Evolutionary conservation across 2,797 vertebrate species (phyloP).

Genomic region (Intellagama lesueurii): DNA sequence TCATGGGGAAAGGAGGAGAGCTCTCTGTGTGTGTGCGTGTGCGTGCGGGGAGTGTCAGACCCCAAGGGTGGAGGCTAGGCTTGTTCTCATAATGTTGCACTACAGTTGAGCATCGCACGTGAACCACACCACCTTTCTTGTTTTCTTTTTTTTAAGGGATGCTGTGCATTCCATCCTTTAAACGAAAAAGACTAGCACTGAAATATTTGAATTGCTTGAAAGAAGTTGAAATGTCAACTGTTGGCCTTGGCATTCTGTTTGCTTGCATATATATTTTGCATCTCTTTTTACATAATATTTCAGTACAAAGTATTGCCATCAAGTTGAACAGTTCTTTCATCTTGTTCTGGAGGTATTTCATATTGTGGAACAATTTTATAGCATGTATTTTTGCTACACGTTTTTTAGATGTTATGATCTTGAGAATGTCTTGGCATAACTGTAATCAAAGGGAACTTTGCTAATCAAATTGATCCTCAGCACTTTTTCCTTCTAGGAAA

Average conservation of each 20-base stretch:
- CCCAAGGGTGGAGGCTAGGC: not conserved
- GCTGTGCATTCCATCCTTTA: constrained; percentile 15
- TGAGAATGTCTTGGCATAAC: not conserved
- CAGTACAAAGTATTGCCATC: not conserved
- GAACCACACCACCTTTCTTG: not conserved
- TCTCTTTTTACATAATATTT: not conserved
- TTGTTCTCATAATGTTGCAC: not conserved
- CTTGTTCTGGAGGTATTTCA: not conserved
- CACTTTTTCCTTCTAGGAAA: not conserved
- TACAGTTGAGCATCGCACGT: not conserved
- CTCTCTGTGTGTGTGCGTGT: not conserved
- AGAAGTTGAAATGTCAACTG: not conserved
- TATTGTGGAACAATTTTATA: not conserved
- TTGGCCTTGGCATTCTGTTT: not conserved
- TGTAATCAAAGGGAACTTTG: not conserved
- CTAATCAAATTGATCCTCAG: constrained; percentile 25
- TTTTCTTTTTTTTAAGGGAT: constrained; percentile 24
- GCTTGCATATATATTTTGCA: not conserved
- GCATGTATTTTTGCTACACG: constrained; percentile 10
- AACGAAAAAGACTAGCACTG: not conserved
- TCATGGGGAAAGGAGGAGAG: not conserved
- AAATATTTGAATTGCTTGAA: not conserved
- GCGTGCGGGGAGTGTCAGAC: not conserved
- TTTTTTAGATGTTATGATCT: constrained; percentile 21
- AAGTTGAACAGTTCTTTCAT: not conserved